Evolutionary conservation across 2,888 invertebrate species (phyloP).

Genomic region (Pomacea canaliculata): DNA sequence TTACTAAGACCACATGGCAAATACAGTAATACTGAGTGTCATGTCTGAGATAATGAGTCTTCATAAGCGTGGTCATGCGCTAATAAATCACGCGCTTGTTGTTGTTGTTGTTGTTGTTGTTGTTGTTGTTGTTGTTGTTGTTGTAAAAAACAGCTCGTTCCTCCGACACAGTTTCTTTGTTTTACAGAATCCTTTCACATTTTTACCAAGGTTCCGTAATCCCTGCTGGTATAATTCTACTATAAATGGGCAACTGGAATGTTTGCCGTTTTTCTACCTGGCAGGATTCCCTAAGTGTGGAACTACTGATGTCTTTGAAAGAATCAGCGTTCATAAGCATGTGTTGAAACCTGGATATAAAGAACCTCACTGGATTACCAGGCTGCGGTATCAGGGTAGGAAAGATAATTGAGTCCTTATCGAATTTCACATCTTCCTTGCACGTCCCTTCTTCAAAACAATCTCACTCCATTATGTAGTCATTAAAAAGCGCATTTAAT

Average conservation of each 20-base stretch:
- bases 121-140: too few relatives aligned
- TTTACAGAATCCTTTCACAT: conserved; percentile 9
- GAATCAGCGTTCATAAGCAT: not conserved
- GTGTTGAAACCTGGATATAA: not conserved
- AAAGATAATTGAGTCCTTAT: not conserved
- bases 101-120: too few relatives aligned
- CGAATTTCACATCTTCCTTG: too few relatives aligned
- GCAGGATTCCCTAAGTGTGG: conserved; percentile 25
- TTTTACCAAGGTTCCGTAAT: conserved; percentile 1
- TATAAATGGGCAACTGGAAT: not conserved
- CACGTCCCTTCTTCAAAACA: too few relatives aligned
- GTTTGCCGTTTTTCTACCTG: conserved; percentile 24
- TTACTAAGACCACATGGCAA: too few relatives aligned
- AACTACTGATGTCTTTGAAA: conserved; percentile 15
- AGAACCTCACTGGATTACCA: conserved; percentile 14
- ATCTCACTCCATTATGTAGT: too few relatives aligned
- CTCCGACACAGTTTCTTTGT: too few relatives aligned
- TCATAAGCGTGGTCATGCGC: too few relatives aligned
- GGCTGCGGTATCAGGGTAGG: not conserved
- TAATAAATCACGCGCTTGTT: too few relatives aligned
- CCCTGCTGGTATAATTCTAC: conserved; percentile 10
- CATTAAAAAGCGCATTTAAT: too few relatives aligned
- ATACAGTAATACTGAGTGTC: too few relatives aligned
- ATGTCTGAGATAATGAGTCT: too few relatives aligned
- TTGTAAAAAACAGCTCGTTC: not conserved